These are phyloP conservation scores for Chrysomela aeneicollis DNA, from an alignment of 2,888 invertebrate genomes.

Conservation along the genomic window DNA sequence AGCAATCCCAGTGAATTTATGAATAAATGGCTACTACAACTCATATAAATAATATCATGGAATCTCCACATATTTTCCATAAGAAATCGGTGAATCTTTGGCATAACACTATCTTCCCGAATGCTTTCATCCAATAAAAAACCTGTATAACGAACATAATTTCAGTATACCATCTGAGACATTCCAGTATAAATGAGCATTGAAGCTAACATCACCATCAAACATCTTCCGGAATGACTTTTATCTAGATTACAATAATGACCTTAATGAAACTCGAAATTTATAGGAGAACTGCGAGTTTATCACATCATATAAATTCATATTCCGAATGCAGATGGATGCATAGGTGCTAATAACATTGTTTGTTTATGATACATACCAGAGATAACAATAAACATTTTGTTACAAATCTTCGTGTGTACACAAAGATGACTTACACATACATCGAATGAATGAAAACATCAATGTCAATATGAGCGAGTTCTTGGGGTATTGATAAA, in stretches of 20 bases:
- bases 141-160: slow-evolving; percentile 2
- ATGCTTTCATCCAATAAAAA: not conserved
- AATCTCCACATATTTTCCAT: slow-evolving; percentile 1
- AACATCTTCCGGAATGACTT: slow-evolving; percentile 8
- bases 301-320: slow-evolving; percentile 22
- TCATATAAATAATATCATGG: not conserved
- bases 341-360: not conserved
- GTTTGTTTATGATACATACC: not conserved
- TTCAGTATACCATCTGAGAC: slow-evolving; percentile 1
- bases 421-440: not conserved
- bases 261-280: slow-evolving; percentile 28
- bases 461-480: no score
- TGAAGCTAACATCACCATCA: not conserved
- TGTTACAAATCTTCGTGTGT: not conserved
- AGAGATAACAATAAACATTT: not conserved
- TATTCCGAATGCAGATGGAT: not conserved
- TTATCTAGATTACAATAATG: slow-evolving; percentile 37
- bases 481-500: no score
- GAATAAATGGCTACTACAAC: not conserved
- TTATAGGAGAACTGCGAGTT: slow-evolving; percentile 29
- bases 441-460: not conserved
- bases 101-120: not conserved
- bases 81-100: not conserved
- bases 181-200: not conserved
- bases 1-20: not conserved